Evolutionary conservation across 2,113 vertebrate genomes (phyloP).

Genomic region (Eudyptes chrysolophus): DNA sequence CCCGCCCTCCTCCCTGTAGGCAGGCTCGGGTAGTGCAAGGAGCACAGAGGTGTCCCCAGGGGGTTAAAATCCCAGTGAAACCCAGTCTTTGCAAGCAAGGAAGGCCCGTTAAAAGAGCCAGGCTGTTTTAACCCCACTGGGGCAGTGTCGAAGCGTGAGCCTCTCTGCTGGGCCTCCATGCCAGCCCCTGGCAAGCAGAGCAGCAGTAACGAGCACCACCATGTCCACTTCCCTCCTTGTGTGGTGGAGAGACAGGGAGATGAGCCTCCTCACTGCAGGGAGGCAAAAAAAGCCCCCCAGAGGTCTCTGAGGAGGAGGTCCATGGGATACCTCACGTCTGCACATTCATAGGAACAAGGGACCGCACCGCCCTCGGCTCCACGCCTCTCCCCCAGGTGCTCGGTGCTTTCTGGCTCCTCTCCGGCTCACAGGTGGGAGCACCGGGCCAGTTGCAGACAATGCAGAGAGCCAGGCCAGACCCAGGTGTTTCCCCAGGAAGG

Average conservation of each 20-base stretch:
- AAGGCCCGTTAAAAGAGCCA: background rate
- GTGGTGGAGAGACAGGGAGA: background rate
- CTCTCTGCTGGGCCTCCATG: background rate
- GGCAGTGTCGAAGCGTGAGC: background rate
- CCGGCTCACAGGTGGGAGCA: background rate
- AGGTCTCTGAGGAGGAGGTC: background rate
- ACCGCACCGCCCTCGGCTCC: background rate
- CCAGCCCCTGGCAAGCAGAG: background rate
- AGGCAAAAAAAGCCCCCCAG: background rate
- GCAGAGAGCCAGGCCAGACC: background rate
- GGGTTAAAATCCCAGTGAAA: background rate
- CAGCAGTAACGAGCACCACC: background rate
- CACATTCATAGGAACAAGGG: background rate
- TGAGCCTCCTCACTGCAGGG: background rate
- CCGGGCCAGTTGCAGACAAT: background rate
- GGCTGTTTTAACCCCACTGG: background rate
- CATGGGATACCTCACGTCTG: background rate
- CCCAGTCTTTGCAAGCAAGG: background rate
- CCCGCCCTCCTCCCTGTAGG: background rate
- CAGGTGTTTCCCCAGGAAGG: slow-evolving; percentile 13
- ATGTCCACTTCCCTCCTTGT: background rate
- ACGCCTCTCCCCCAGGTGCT: background rate
- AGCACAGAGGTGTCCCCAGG: background rate
- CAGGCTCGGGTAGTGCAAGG: background rate
- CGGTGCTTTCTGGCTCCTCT: background rate